These are phyloP conservation scores for Copidosoma floridanum DNA, from an alignment of 1,140 invertebrate species.

Conservation along the genomic window DNA sequence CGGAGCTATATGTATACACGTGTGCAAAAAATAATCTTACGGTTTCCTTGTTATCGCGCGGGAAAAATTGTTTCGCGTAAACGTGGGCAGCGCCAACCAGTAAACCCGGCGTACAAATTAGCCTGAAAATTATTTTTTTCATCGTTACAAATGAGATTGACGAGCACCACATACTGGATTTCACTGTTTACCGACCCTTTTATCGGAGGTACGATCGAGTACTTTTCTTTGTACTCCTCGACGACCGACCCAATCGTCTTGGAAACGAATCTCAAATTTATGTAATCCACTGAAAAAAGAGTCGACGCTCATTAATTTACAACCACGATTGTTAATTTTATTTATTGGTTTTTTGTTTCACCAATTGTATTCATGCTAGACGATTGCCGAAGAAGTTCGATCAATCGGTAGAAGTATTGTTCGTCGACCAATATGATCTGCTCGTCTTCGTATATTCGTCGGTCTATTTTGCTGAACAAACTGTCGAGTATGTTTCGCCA, in stretches of 20 bases:
- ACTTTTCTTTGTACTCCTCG: neutral
- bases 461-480: neutral
- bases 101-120: slow-evolving; percentile 12
- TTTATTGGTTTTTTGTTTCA: too few species aligned
- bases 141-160: too few species aligned
- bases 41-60: slow-evolving; percentile 1
- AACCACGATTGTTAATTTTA: too few species aligned
- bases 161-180: too few species aligned
- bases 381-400: neutral
- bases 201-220: slow-evolving; percentile 9
- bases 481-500: neutral
- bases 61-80: slow-evolving; percentile 4
- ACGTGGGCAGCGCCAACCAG: slow-evolving; percentile 6
- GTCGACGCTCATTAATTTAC: too few species aligned
- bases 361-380: slow-evolving; percentile 1
- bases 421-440: neutral
- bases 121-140: slow-evolving; percentile 1
- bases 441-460: neutral
- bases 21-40: too few species aligned
- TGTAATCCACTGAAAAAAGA: slow-evolving; percentile 14
- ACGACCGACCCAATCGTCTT: slow-evolving; percentile 20
- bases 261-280: slow-evolving; percentile 16
- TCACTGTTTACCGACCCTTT: too few species aligned
- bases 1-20: too few species aligned
- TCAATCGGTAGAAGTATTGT: slow-evolving; percentile 1